Conservation (phyloP, 2,888 invertebrate genomes). For the Cephus pulcher region DNA sequence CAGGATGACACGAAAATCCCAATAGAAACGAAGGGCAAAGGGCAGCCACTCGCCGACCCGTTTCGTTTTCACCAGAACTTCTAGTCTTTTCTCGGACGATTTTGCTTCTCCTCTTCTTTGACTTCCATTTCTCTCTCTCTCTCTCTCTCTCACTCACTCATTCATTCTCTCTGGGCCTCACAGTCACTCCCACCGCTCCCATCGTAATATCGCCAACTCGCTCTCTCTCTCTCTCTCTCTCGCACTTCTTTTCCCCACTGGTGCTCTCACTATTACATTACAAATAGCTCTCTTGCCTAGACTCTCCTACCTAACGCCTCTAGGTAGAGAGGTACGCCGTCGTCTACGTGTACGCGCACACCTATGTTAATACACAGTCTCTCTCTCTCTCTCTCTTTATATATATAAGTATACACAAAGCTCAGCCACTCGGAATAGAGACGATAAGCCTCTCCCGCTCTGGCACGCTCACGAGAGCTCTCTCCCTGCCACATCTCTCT, state of each 20-base stretch:
- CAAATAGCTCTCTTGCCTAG: slow-evolving; percentile 58
- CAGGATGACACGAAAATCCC: neutral
- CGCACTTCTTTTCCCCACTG: slow-evolving; percentile 50
- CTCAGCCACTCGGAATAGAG: slow-evolving; percentile 11
- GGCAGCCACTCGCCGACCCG: slow-evolving; percentile 13
- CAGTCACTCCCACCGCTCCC: slow-evolving; percentile 16
- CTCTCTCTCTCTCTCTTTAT: slow-evolving; percentile 2
- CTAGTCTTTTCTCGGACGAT: neutral
- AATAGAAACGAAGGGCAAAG: neutral
- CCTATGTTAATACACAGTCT: slow-evolving; percentile 1
- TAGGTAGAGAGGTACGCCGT: neutral
- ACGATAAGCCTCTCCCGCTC: slow-evolving; percentile 18
- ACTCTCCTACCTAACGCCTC: slow-evolving; percentile 28
- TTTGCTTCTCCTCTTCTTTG: slow-evolving; percentile 14
- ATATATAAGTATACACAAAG: neutral
- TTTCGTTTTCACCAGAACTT: slow-evolving; percentile 22
- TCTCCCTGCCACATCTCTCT: slow-evolving; percentile 20
- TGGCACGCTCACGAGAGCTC: slow-evolving; percentile 13
- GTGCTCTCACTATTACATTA: slow-evolving; percentile 57
- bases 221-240: slow-evolving; percentile 32
- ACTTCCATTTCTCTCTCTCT: slow-evolving; percentile 15
- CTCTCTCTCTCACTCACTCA: slow-evolving; percentile 20
- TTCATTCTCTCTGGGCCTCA: slow-evolving; percentile 23
- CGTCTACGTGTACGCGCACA: neutral
- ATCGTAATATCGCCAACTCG: slow-evolving; percentile 11